Percentiles rank a stretch among this genome's conserved stretches.
phyloP scores from a whole-genome alignment of 2,113 vertebrate species.

The Ceyx margarethae region DNA sequence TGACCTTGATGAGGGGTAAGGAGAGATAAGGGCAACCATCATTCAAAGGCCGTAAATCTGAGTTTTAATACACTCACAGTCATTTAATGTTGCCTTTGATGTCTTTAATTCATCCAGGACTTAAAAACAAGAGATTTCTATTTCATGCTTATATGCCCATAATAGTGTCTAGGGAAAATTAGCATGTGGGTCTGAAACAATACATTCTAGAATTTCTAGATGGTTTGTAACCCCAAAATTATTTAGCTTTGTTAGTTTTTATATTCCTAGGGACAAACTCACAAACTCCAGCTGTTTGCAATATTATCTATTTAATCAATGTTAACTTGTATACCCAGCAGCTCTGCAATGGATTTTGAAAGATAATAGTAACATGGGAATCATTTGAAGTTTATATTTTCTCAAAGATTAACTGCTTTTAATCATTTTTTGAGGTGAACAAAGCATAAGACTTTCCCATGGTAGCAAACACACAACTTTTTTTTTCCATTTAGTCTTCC shows the following conservation, averaged over 20 bases:
- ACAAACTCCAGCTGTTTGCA: not conserved
- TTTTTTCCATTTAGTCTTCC: not conserved
- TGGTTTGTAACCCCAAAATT: not conserved
- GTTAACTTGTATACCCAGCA: not conserved
- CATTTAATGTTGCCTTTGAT: not conserved
- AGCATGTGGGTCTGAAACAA: not conserved
- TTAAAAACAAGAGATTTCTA: not conserved
- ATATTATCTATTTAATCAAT: not conserved
- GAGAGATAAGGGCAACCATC: not conserved
- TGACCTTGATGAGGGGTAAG: not conserved
- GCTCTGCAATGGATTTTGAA: not conserved
- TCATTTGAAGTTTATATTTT: not conserved
- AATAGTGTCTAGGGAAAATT: not conserved
- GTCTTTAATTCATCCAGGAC: not conserved
- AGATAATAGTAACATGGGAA: not conserved
- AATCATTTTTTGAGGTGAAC: not conserved
- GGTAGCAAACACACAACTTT: not conserved
- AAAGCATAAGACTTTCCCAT: not conserved
- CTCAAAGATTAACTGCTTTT: not conserved
- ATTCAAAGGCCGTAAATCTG: not conserved
- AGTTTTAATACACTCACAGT: not conserved
- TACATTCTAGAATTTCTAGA: not conserved
- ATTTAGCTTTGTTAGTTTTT: not conserved
- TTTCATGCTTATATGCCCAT: constrained; percentile 5
- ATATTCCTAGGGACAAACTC: not conserved